A percentile compares a stretch with the other conserved stretches of the same genome.
Evolutionary conservation across 1,140 invertebrate species (phyloP).

Genomic region (Zaprionus tsacasi): DNA sequence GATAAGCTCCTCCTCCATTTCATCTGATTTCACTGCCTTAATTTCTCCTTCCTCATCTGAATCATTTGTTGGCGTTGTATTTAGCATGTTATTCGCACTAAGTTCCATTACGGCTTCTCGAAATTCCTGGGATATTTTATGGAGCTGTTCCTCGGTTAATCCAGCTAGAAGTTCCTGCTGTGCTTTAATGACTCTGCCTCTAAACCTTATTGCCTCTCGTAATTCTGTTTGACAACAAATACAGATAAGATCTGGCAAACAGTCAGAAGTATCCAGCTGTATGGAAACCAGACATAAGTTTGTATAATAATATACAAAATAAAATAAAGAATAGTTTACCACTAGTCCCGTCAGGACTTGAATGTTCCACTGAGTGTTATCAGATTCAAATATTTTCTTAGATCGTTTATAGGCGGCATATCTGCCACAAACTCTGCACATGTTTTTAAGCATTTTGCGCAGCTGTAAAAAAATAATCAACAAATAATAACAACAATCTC

Average conservation of each 20-base stretch:
- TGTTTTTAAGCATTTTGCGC: slow-evolving; percentile 37
- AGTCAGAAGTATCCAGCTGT: slow-evolving; percentile 43
- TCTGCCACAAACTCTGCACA: slow-evolving; percentile 52
- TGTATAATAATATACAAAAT: neutral
- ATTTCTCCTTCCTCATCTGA: neutral
- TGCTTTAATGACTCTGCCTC: slow-evolving; percentile 41
- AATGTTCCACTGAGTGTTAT: slow-evolving; percentile 43
- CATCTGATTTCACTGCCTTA: neutral
- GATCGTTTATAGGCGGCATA: slow-evolving; percentile 23
- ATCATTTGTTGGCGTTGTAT: neutral
- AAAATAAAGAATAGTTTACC: slow-evolving; percentile 16
- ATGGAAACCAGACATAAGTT: neutral
- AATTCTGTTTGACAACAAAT: slow-evolving; percentile 41
- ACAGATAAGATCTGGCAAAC: slow-evolving; percentile 54
- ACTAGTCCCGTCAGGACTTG: slow-evolving; percentile 49
- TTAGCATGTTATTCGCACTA: slow-evolving; percentile 3
- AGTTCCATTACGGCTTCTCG: slow-evolving; percentile 23
- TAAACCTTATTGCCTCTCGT: slow-evolving; percentile 41
- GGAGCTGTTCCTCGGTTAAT: slow-evolving; percentile 34
- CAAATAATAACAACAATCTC: slow-evolving; percentile 17
- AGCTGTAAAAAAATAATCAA: slow-evolving; percentile 10
- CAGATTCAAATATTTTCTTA: slow-evolving; percentile 49
- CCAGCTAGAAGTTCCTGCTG: slow-evolving; percentile 38
- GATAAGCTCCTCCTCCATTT: slow-evolving; percentile 3
- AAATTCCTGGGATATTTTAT: slow-evolving; percentile 32